Evolutionary conservation across 1,140 invertebrate species (phyloP).

Genomic region (Gonatopus flavifemur): DNA sequence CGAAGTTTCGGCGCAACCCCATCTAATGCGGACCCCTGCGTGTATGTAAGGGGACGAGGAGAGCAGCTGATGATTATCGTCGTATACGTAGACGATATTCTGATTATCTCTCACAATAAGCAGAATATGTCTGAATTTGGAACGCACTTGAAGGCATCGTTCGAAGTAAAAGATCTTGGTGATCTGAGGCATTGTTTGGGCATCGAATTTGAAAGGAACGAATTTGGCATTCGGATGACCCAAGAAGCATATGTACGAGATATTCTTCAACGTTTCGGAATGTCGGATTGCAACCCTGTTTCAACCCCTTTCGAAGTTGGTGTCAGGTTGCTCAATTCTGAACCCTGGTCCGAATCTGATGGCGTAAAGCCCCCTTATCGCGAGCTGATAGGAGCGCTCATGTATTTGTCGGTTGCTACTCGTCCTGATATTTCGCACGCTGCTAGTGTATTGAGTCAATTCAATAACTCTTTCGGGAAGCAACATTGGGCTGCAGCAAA

Average conservation of each 20-base stretch:
- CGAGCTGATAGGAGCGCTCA: slow-evolving; percentile 30
- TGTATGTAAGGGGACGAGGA: slow-evolving; percentile 24
- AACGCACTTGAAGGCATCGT: slow-evolving; percentile 8
- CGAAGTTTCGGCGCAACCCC: slow-evolving; percentile 8
- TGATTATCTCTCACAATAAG: slow-evolving; percentile 28
- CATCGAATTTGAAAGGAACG: slow-evolving; percentile 6
- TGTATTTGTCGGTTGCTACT: slow-evolving; percentile 33
- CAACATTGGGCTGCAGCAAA: slow-evolving; percentile 26
- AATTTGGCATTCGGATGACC: background rate
- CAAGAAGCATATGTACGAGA: slow-evolving; percentile 5
- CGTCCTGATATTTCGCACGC: slow-evolving; percentile 31
- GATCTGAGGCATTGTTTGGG: slow-evolving; percentile 3
- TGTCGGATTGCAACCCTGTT: slow-evolving; percentile 5
- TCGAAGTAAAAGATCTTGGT: slow-evolving; percentile 16
- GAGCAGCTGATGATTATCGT: slow-evolving; percentile 37
- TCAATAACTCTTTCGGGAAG: slow-evolving; percentile 20
- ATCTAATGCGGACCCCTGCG: slow-evolving; percentile 28
- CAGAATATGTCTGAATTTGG: slow-evolving; percentile 13
- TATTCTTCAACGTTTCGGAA: slow-evolving; percentile 7
- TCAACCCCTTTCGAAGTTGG: background rate
- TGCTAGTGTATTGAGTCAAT: slow-evolving; percentile 31
- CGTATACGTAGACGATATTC: too few species aligned
- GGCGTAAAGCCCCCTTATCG: slow-evolving; percentile 12
- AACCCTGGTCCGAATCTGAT: background rate
- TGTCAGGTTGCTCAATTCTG: background rate